phyloP scores from a whole-genome alignment of 2,113 vertebrate genomes.

The Orthonyx spaldingii region DNA sequence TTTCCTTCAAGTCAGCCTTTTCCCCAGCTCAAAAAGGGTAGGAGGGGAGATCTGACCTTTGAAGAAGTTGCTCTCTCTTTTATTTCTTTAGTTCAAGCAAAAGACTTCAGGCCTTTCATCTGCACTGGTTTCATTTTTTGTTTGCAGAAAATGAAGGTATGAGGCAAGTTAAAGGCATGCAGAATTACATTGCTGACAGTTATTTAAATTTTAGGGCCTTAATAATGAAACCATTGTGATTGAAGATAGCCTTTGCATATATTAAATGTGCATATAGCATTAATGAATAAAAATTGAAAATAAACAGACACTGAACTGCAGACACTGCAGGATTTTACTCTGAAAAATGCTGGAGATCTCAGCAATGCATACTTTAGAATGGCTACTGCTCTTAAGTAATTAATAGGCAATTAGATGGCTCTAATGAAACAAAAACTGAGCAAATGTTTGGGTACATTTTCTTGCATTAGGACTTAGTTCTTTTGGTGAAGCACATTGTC shows the following conservation, averaged over 20 bases:
- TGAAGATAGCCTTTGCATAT: background rate
- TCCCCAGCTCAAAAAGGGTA: background rate
- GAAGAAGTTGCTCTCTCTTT: background rate
- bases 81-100: slow-evolving; percentile 14
- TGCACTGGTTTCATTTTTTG: background rate
- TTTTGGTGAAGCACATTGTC: background rate
- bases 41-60: background rate
- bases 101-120: background rate
- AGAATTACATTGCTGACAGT: background rate
- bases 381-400: slow-evolving; percentile 32
- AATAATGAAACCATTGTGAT: background rate
- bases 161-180: background rate
- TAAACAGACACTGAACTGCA: background rate
- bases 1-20: background rate
- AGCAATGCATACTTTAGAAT: background rate
- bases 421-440: slow-evolving; percentile 44
- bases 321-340: background rate
- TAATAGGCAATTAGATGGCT: slow-evolving; percentile 34
- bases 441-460: slow-evolving; percentile 7
- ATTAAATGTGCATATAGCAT: background rate
- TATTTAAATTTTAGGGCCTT: background rate
- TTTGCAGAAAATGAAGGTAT: background rate
- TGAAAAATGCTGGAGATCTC: background rate
- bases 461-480: background rate
- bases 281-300: background rate